These are phyloP conservation scores for Drosophila quinaria DNA, from an alignment of 2,888 invertebrate species.

Conservation along the genomic window DNA sequence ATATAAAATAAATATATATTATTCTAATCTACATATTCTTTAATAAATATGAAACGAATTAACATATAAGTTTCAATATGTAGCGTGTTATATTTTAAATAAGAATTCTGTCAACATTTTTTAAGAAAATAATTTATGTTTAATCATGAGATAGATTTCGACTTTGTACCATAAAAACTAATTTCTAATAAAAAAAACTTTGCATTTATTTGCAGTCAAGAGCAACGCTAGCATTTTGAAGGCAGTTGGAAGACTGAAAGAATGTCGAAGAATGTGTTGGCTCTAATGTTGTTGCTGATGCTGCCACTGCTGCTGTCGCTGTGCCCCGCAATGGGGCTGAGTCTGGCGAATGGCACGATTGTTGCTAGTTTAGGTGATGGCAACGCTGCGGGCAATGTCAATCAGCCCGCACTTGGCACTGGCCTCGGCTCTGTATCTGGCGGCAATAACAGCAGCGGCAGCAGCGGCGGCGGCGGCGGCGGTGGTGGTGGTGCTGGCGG, in stretches of 20 bases:
- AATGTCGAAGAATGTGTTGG: slow-evolving; percentile 24
- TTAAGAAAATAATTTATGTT: not conserved
- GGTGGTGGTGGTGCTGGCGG: slow-evolving; percentile 35
- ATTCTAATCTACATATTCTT: too few relatives aligned
- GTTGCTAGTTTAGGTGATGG: slow-evolving; percentile 51
- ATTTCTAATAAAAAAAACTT: not conserved
- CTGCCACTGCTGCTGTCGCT: slow-evolving; percentile 15
- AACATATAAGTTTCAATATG: not conserved
- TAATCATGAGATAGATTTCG: not conserved
- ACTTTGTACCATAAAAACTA: not conserved
- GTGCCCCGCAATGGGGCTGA: slow-evolving; percentile 28
- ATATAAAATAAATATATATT: not conserved
- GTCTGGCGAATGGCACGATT: slow-evolving; percentile 54
- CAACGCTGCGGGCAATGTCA: slow-evolving; percentile 46
- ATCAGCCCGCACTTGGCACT: slow-evolving; percentile 47
- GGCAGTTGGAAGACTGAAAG: not conserved
- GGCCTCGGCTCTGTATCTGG: slow-evolving; percentile 29
- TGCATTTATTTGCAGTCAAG: slow-evolving; percentile 13
- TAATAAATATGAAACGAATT: too few relatives aligned
- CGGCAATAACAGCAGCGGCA: slow-evolving; percentile 44
- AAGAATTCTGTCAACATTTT: not conserved
- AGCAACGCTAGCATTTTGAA: slow-evolving; percentile 8
- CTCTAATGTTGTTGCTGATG: slow-evolving; percentile 2
- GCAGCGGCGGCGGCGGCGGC: slow-evolving; percentile 25
- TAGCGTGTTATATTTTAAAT: not conserved